phyloP scores from a whole-genome alignment of 2,797 vertebrate genomes.

The Poecilia picta region DNA sequence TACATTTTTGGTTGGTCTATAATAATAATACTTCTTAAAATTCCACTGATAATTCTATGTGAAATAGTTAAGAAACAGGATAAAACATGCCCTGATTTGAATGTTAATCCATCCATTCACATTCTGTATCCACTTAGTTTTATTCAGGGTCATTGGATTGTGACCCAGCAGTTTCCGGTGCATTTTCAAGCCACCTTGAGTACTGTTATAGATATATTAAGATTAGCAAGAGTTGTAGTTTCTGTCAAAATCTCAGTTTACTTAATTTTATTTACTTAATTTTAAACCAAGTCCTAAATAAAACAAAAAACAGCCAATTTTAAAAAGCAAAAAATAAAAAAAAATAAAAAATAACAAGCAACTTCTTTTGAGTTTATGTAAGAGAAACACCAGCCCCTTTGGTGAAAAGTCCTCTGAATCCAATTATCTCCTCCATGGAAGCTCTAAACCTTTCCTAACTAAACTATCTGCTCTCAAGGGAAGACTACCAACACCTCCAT shows the following conservation, averaged over 20 bases:
- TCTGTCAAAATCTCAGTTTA: background rate
- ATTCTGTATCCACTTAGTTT: background rate
- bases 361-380: background rate
- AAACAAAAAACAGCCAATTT: too few relatives aligned
- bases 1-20: background rate
- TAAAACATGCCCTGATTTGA: background rate
- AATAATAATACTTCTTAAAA: background rate
- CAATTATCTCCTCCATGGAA: background rate
- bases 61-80: background rate
- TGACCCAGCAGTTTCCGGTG: background rate
- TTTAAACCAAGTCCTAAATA: background rate
- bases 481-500: background rate
- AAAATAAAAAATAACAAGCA: background rate
- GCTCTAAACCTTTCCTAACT: background rate
- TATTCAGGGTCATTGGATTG: background rate
- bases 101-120: background rate
- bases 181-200: too few relatives aligned
- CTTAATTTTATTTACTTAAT: background rate
- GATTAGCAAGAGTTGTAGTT: background rate
- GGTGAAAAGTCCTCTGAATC: background rate
- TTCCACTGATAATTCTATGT: background rate
- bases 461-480: conserved; percentile 1
- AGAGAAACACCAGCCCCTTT: background rate
- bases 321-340: background rate
- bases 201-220: background rate